Conservation (phyloP, 2,797 vertebrate genomes). For the Karalla daura region DNA sequence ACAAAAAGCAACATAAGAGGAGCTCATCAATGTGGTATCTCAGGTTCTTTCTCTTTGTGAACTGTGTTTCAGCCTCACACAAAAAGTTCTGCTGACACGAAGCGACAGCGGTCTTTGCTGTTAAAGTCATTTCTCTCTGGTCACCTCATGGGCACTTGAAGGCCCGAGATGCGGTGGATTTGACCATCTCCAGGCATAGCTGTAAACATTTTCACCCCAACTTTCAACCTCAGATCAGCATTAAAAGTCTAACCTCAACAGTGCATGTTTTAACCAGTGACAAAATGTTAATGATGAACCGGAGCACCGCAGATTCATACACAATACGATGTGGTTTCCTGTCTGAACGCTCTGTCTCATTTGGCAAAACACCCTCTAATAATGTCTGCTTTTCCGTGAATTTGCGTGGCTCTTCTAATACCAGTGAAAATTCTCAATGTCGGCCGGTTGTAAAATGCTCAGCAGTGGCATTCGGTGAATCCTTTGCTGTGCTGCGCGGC, state of each 20-base stretch:
- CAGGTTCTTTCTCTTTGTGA: conserved; percentile 5
- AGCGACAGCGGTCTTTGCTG: not conserved
- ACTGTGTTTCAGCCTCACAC: not conserved
- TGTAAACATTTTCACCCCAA: conserved; percentile 5
- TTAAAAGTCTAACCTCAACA: conserved; percentile 27
- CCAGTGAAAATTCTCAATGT: conserved; percentile 30
- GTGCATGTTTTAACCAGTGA: conserved; percentile 37
- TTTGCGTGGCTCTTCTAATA: conserved; percentile 39
- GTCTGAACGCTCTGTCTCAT: conserved; percentile 51
- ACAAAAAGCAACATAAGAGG: conserved; percentile 1
- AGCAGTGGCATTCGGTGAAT: conserved; percentile 21
- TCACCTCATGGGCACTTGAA: not conserved
- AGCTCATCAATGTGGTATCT: not conserved
- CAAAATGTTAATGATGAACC: conserved; percentile 48
- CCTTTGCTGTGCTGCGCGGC: conserved; percentile 9
- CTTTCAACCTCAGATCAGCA: conserved; percentile 22
- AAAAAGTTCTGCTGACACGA: not conserved
- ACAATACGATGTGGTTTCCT: conserved; percentile 51
- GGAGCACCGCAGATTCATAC: conserved; percentile 45
- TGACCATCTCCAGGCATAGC: conserved; percentile 4
- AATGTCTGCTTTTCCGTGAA: conserved; percentile 48
- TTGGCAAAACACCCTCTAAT: conserved; percentile 62
- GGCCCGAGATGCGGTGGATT: not conserved
- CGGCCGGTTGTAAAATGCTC: conserved; percentile 37
- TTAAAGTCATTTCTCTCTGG: not conserved